phyloP scores from a whole-genome alignment of 2,797 vertebrate genomes.

The Labroides dimidiatus region DNA sequence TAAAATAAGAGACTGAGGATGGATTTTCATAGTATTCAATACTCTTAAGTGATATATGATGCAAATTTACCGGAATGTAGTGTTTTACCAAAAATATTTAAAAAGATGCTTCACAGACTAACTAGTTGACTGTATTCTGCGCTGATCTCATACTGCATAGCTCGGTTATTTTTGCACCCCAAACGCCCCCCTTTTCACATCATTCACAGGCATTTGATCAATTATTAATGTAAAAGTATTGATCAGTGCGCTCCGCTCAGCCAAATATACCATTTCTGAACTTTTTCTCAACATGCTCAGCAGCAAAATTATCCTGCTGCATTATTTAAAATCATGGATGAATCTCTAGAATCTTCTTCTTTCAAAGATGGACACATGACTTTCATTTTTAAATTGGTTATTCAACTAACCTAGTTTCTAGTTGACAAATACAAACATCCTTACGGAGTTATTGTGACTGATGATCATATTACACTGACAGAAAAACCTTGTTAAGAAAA shows the following conservation, averaged over 20 bases:
- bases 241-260: not conserved
- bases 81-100: not conserved
- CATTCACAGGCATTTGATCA: not conserved
- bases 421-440: conserved; percentile 2
- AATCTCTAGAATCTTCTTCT: not conserved
- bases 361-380: conserved; percentile 32
- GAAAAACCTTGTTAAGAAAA: too few species aligned
- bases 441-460: too few species aligned
- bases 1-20: too few species aligned
- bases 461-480: too few species aligned
- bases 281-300: not conserved
- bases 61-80: not conserved
- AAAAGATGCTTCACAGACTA: not conserved
- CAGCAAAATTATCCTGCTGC: conserved; percentile 22
- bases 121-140: not conserved
- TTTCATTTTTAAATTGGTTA: conserved; percentile 34
- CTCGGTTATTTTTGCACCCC: not conserved
- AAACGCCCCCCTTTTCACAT: not conserved
- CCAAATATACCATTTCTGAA: not conserved
- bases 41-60: not conserved
- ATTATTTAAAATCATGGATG: conserved; percentile 36
- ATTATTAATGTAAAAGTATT: conserved; percentile 21
- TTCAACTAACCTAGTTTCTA: conserved; percentile 28
- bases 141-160: not conserved
- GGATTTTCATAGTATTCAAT: not conserved